A percentile compares a stretch with the other conserved stretches of the same genome.
phyloP scores from a whole-genome alignment of 2,888 invertebrate species.

The Temnothorax ravouxi region DNA sequence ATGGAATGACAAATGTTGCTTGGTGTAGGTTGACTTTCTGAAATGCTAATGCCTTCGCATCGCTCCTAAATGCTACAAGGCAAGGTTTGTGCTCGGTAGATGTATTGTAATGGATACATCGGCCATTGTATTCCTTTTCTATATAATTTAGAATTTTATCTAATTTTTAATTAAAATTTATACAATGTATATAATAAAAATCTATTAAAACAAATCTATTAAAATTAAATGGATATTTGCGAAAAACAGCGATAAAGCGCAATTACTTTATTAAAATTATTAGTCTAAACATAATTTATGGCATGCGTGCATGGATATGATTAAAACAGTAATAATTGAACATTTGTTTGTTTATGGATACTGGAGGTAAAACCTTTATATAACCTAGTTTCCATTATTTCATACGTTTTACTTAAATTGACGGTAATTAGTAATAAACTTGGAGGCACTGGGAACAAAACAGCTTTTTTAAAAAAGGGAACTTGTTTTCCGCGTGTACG shows the following conservation, averaged over 20 bases:
- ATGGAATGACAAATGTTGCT: conserved; percentile 70
- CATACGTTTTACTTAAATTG: background rate
- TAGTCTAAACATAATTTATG: background rate
- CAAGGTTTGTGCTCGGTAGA: background rate
- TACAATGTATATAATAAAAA: background rate
- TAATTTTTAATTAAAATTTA: conserved; percentile 1
- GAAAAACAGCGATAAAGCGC: background rate
- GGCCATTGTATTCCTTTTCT: background rate
- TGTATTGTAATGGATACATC: background rate
- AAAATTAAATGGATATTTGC: conserved; percentile 6
- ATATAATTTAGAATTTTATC: background rate
- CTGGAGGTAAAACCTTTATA: background rate
- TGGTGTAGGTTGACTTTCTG: conserved; percentile 43
- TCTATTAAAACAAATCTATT: background rate
- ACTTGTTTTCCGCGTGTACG: background rate
- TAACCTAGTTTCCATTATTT: background rate
- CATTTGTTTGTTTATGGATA: background rate
- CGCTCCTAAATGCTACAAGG: background rate
- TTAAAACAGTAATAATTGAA: conserved; percentile 1
- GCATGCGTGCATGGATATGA: too few relatives aligned
- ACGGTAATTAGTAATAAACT: background rate
- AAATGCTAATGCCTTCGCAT: conserved; percentile 62
- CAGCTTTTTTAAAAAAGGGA: background rate
- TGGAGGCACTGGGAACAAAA: background rate
- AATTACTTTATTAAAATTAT: conserved; percentile 1